Percentiles rank a stretch among this genome's conserved stretches.
Conservation (phyloP, 1,140 invertebrate species). For the Onthophagus taurus region DNA sequence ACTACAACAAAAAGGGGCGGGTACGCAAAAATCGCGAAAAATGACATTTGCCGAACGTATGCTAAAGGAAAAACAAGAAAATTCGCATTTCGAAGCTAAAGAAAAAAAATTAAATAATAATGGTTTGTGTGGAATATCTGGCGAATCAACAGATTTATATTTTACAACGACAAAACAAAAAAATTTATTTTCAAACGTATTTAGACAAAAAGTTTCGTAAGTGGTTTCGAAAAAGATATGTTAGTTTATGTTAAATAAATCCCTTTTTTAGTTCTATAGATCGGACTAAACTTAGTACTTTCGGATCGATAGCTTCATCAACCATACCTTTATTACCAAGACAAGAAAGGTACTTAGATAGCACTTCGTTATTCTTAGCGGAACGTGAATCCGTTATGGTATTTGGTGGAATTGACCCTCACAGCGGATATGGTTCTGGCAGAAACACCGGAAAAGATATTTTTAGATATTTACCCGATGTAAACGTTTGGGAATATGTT, state of each 20-base stretch:
- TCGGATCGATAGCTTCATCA: slow-evolving; percentile 8
- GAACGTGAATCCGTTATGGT: slow-evolving; percentile 47
- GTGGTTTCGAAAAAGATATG: not conserved
- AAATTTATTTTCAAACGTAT: not conserved
- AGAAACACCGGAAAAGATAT: slow-evolving; percentile 48
- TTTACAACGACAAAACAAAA: not conserved
- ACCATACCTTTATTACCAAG: slow-evolving; percentile 2
- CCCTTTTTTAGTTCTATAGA: not conserved
- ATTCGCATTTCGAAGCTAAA: too few species aligned
- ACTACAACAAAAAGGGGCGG: too few species aligned
- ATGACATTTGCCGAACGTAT: too few species aligned
- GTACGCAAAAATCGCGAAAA: too few species aligned
- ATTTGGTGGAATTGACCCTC: slow-evolving; percentile 51
- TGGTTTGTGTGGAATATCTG: too few species aligned
- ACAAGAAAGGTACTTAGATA: slow-evolving; percentile 36
- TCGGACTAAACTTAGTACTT: not conserved
- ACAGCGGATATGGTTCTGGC: slow-evolving; percentile 39
- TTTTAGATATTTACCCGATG: slow-evolving; percentile 43
- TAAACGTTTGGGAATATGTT: slow-evolving; percentile 48
- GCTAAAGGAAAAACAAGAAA: too few species aligned
- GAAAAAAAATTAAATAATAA: too few species aligned
- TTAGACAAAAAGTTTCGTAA: not conserved
- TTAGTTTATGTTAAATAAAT: not conserved
- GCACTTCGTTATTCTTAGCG: slow-evolving; percentile 43
- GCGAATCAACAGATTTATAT: not conserved